Evolutionary conservation across 1,140 invertebrate genomes (phyloP).

Genomic region (Berghia stephanieae): DNA sequence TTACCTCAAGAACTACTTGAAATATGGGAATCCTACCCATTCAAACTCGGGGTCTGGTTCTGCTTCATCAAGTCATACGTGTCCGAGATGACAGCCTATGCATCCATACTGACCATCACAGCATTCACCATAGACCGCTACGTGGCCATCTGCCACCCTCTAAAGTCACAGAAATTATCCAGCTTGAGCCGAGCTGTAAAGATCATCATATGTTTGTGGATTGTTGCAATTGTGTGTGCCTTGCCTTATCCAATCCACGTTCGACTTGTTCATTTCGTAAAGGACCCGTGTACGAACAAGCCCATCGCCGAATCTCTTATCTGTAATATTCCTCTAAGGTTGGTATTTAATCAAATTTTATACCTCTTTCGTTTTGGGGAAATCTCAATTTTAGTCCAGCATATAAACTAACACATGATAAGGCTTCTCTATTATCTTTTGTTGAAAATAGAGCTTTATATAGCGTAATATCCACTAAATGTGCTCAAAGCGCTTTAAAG

Average conservation of each 20-base stretch:
- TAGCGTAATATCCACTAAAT: no score
- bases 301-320: conserved; percentile 38
- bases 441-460: no score
- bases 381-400: no score
- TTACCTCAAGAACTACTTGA: conserved; percentile 85
- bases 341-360: no score
- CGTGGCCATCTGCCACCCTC: conserved; percentile 91
- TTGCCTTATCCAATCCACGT: conserved; percentile 71
- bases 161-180: conserved; percentile 85
- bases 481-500: no score
- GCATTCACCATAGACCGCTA: conserved; percentile 94
- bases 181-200: conserved; percentile 80
- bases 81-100: conserved; percentile 90
- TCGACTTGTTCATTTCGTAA: conserved; percentile 41
- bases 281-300: conserved; percentile 39
- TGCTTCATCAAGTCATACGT: conserved; percentile 84
- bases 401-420: no score
- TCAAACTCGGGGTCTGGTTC: conserved; percentile 84
- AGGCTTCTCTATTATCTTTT: no score
- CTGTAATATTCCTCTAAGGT: conserved; percentile 22
- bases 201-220: conserved; percentile 82
- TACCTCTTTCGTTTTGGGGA: no score
- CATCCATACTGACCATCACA: conserved; percentile 89
- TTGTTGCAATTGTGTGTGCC: conserved; percentile 78
- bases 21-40: conserved; percentile 87